Evolutionary conservation across 2,113 vertebrate genomes (phyloP).

Genomic region (Tauraco erythrolophus): DNA sequence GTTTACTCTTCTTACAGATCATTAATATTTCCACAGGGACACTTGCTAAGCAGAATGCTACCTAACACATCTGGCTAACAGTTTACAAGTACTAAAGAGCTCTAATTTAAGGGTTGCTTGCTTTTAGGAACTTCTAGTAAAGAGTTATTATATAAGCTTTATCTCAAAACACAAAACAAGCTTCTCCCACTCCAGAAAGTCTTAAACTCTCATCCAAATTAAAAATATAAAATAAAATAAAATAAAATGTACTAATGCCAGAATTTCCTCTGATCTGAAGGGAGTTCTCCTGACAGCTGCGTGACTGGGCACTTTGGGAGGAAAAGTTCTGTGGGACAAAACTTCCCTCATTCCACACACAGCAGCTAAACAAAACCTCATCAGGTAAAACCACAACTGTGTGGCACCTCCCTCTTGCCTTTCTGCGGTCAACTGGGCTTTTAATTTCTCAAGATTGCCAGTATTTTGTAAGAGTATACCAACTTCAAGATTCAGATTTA

Average conservation of each 20-base stretch:
- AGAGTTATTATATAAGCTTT: not conserved
- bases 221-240: not conserved
- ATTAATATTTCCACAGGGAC: not conserved
- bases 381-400: not conserved
- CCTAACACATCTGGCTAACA: not conserved
- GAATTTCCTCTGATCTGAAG: not conserved
- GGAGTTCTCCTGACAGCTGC: not conserved
- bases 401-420: not conserved
- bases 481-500: not conserved
- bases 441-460: not conserved
- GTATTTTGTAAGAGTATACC: not conserved
- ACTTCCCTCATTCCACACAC: not conserved
- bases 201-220: not conserved
- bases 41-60: not conserved
- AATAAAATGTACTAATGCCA: not conserved
- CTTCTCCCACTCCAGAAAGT: not conserved
- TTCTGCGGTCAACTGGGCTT: not conserved
- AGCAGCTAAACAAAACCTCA: not conserved
- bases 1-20: not conserved
- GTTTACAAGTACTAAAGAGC: not conserved
- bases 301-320: not conserved
- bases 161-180: not conserved
- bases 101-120: not conserved
- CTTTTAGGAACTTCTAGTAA: not conserved
- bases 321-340: not conserved